Evolutionary conservation across 2,797 vertebrate species (phyloP).

Genomic region (Carapus acus): DNA sequence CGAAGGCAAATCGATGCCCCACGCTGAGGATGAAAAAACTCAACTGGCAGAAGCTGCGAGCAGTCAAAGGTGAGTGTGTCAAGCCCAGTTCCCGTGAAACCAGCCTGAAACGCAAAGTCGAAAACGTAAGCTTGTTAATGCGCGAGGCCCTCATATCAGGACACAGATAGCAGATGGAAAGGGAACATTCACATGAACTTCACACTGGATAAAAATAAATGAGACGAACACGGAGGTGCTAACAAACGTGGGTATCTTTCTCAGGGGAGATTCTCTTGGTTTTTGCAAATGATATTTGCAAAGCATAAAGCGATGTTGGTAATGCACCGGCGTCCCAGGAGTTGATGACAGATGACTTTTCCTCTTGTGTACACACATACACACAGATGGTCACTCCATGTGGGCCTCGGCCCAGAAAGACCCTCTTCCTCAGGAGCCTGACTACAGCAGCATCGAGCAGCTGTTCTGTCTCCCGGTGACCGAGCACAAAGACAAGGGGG

Average conservation of each 20-base stretch:
- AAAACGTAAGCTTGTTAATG: too few relatives aligned
- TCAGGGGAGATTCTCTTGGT: background rate
- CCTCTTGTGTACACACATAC: background rate
- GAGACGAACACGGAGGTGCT: too few relatives aligned
- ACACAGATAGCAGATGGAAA: background rate
- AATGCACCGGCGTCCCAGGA: slow-evolving; percentile 20
- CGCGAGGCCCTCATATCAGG: too few relatives aligned
- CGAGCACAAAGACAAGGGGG: slow-evolving; percentile 79
- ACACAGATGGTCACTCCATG: slow-evolving; percentile 83
- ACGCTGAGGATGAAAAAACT: slow-evolving; percentile 94
- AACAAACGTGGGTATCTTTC: too few relatives aligned
- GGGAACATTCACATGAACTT: background rate
- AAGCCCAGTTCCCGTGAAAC: too few relatives aligned
- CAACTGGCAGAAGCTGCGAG: slow-evolving; percentile 94
- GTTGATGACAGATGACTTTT: slow-evolving; percentile 28
- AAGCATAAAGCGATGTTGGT: background rate
- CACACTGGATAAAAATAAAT: too few relatives aligned
- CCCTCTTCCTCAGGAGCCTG: slow-evolving; percentile 68
- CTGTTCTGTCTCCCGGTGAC: slow-evolving; percentile 90
- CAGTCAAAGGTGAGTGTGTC: slow-evolving; percentile 77
- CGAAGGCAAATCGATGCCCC: slow-evolving; percentile 71
- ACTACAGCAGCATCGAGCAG: slow-evolving; percentile 92
- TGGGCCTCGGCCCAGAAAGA: slow-evolving; percentile 80
- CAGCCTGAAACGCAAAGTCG: too few relatives aligned
- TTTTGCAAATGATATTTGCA: slow-evolving; percentile 1